These are phyloP conservation scores for Mungos mungo DNA, from an alignment of 2,113 vertebrate genomes.

Conservation along the genomic window DNA sequence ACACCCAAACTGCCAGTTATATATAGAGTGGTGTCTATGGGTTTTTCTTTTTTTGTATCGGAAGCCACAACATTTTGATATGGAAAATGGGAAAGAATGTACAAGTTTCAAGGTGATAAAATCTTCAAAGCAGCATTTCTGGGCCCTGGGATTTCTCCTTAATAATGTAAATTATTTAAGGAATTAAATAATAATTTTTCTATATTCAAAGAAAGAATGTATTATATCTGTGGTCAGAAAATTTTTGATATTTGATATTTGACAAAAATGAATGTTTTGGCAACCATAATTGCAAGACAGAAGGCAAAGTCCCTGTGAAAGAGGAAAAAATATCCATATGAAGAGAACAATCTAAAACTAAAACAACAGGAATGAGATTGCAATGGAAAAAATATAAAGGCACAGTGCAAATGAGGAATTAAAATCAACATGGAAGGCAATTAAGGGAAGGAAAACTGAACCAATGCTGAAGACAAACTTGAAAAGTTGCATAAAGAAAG, in stretches of 20 bases:
- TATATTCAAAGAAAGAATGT: not conserved
- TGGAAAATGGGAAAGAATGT: not conserved
- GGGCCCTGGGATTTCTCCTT: not conserved
- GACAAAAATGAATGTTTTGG: not conserved
- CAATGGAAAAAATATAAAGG: not conserved
- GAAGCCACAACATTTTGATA: constrained; percentile 1
- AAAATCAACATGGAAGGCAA: not conserved
- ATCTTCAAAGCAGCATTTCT: not conserved
- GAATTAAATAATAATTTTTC: not conserved
- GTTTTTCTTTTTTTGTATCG: not conserved
- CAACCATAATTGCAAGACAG: not conserved
- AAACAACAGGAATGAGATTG: not conserved
- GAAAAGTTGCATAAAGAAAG: not conserved
- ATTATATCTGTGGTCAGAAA: not conserved
- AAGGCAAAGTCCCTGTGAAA: not conserved
- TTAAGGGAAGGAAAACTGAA: not conserved
- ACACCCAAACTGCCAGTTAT: not conserved
- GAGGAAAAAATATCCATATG: not conserved
- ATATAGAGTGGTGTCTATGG: not conserved
- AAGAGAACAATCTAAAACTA: not conserved
- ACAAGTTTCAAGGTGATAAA: not conserved
- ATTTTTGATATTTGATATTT: not conserved
- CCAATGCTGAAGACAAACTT: not conserved
- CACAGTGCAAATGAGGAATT: not conserved
- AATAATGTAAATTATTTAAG: not conserved